A percentile compares a stretch with the other conserved stretches of the same genome.
Conservation (phyloP, 2,797 vertebrate genomes). For the Euthynnus affinis region DNA sequence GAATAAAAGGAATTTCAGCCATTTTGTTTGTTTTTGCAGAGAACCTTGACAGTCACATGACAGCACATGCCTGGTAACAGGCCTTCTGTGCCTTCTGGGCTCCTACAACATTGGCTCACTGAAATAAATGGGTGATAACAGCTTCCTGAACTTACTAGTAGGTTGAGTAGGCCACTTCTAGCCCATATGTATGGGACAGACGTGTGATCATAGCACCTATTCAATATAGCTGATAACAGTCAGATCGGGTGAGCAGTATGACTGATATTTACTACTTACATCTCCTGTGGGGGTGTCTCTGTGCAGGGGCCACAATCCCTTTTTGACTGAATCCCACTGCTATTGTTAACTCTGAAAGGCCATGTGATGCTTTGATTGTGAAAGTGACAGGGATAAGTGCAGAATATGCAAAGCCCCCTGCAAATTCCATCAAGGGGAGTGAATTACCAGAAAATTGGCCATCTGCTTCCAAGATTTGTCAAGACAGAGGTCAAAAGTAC, state of each 20-base stretch:
- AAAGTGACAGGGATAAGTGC: slow-evolving; percentile 59
- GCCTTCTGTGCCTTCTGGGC: too few relatives aligned
- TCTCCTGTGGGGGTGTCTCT: slow-evolving; percentile 22
- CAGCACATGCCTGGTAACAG: too few relatives aligned
- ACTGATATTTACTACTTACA: slow-evolving; percentile 19
- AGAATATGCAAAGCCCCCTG: slow-evolving; percentile 69
- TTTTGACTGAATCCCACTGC: slow-evolving; percentile 20
- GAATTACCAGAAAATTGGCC: slow-evolving; percentile 66
- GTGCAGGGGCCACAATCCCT: slow-evolving; percentile 25
- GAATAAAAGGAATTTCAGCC: too few relatives aligned
- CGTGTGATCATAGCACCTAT: too few relatives aligned
- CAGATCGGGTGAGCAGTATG: background rate
- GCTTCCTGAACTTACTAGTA: too few relatives aligned
- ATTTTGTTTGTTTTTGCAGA: too few relatives aligned
- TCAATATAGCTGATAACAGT: too few relatives aligned
- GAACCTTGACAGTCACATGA: too few relatives aligned
- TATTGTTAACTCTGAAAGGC: slow-evolving; percentile 57
- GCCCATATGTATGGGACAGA: too few relatives aligned
- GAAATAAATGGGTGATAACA: too few relatives aligned
- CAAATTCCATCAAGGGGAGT: slow-evolving; percentile 74
- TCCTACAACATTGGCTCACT: too few relatives aligned
- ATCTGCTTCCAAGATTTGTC: slow-evolving; percentile 62
- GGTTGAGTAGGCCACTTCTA: too few relatives aligned
- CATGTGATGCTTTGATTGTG: slow-evolving; percentile 57
- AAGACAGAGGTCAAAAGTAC: slow-evolving; percentile 50